phyloP scores from a whole-genome alignment of 2,888 invertebrate genomes.

The Osedax fenrisi region DNA sequence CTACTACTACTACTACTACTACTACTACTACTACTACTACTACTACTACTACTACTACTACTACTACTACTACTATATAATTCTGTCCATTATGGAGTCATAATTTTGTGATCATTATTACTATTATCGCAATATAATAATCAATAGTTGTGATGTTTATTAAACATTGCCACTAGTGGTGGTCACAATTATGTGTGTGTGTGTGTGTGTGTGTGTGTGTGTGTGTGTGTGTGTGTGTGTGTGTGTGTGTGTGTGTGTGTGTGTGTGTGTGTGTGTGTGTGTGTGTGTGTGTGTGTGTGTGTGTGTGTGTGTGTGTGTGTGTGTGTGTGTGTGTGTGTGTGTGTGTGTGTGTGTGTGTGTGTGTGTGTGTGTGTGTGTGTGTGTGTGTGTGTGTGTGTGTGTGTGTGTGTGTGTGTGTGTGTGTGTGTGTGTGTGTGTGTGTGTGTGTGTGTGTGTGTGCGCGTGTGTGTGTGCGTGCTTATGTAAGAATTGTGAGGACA shows the following conservation, averaged over 20 bases:
- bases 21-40: too few relatives aligned
- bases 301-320: slow-evolving; percentile 5
- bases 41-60: too few relatives aligned
- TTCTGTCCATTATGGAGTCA: too few relatives aligned
- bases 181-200: not conserved
- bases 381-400: not conserved
- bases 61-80: too few relatives aligned
- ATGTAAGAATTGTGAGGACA: not conserved
- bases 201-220: slow-evolving; percentile 4
- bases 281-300: slow-evolving; percentile 7
- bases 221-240: not conserved
- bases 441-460: not conserved
- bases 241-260: not conserved
- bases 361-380: not conserved
- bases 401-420: not conserved
- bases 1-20: too few relatives aligned
- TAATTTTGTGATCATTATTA: too few relatives aligned
- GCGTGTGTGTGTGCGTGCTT: not conserved
- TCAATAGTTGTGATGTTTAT: too few relatives aligned
- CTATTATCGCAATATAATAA: too few relatives aligned
- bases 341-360: not conserved
- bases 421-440: not conserved
- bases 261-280: slow-evolving; percentile 7
- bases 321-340: slow-evolving; percentile 7
- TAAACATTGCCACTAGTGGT: too few relatives aligned